Evolutionary conservation across 2,888 invertebrate genomes (phyloP), one percentile per base, ranked within the genome.

Genomic region (Deilephila elpenor): DNA sequence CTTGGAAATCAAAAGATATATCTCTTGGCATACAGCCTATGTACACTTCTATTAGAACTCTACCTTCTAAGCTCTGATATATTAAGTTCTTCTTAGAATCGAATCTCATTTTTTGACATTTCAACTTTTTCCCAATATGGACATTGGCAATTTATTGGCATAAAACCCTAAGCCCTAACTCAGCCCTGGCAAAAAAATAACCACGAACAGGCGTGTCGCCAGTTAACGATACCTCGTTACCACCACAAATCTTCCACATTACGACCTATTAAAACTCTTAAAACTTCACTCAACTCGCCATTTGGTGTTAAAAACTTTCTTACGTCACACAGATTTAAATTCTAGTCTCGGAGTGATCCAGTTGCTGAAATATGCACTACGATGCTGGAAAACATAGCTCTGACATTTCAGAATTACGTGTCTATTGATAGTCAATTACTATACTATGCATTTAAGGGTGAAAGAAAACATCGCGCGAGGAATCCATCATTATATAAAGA

Each of bases 191-290:
- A 32, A 32, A 25, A 62, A 56, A 73, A 20, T 71, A 53, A 71
- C 34, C 56, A n/a, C 44, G 61, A 71, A 73, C 14, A n/a, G 20
- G 60, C 53, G 61, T 56, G 92, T 89, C 90, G 91, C 87, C 84
- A 79, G 83, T 83, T 94, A 94, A 94, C 89, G 93, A 91, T 82
- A 78, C 75, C 86, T 93, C 94, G 89, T 94, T 93, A 93, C 91
- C 87, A 87, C 89, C 92, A 91, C 92, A 94, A 91, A 94, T 93
- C 93, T 93, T 86, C 86, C 81, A 88, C 92, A 94, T 94, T 93
- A 93, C 89, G 87, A 89, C 91, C 90, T 93, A 94, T 93, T 94
- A 93, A 93, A 94, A 94, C 93, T 94, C 82, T 90, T 86, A 88
- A 92, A 93, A 93, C 92, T 94, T 91, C 84, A 88, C 88, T 90